These are phyloP conservation scores for Agrilus biguttatus DNA, from an alignment of 2,888 invertebrate genomes.

Conservation along the genomic window DNA sequence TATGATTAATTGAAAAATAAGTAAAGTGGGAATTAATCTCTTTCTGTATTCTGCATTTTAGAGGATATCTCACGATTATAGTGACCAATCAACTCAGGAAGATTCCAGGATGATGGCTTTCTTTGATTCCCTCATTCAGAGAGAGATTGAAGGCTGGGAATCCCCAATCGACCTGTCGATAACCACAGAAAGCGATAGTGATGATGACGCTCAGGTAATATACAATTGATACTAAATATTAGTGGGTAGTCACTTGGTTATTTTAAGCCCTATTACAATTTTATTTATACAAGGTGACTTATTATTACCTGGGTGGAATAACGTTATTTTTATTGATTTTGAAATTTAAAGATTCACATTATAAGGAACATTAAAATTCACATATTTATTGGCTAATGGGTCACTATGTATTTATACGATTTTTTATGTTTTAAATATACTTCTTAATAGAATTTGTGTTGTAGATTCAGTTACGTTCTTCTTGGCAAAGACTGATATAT, in stretches of 20 bases:
- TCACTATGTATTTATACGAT: too few species aligned
- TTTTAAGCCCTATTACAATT: too few species aligned
- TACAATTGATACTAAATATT: slow-evolving; percentile 1
- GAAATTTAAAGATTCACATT: too few species aligned
- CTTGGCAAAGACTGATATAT: slow-evolving; percentile 14
- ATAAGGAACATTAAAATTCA: too few species aligned
- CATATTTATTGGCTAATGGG: too few species aligned
- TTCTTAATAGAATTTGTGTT: not conserved
- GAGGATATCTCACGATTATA: slow-evolving; percentile 78
- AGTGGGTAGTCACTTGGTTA: too few species aligned
- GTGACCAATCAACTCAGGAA: slow-evolving; percentile 74
- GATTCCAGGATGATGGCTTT: slow-evolving; percentile 95
- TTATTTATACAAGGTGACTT: too few species aligned
- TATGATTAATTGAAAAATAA: not conserved
- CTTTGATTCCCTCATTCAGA: slow-evolving; percentile 84
- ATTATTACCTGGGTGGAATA: too few species aligned
- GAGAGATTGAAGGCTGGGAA: slow-evolving; percentile 70
- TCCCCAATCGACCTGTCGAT: slow-evolving; percentile 22
- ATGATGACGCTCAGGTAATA: slow-evolving; percentile 8
- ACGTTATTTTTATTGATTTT: too few species aligned
- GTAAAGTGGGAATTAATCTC: not conserved
- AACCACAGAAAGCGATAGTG: slow-evolving; percentile 23
- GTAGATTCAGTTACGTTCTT: slow-evolving; percentile 7
- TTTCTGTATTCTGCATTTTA: slow-evolving; percentile 21
- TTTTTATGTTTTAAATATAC: too few species aligned